Evolutionary conservation across 2,888 invertebrate genomes (phyloP).

Genomic region (Callimorpha dominula): DNA sequence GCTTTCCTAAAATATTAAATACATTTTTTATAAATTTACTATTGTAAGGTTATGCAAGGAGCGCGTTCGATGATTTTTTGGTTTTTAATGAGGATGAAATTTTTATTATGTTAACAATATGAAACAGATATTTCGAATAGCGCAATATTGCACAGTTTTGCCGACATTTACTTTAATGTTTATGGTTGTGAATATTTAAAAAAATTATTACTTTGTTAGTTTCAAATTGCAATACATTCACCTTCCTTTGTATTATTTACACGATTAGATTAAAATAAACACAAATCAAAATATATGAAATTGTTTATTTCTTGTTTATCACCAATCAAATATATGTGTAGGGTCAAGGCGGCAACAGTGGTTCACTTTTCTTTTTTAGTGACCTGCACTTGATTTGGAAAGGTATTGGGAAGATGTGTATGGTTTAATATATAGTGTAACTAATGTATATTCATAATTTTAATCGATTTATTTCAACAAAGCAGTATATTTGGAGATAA

Average conservation of each 20-base stretch:
- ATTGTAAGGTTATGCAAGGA: not conserved
- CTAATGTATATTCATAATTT: too few relatives aligned
- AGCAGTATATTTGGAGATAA: too few relatives aligned
- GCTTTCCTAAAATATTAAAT: slow-evolving; percentile 31
- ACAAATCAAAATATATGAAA: slow-evolving; percentile 43
- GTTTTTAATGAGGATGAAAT: not conserved
- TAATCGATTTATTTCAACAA: too few relatives aligned
- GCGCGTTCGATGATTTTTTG: not conserved
- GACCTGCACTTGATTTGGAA: too few relatives aligned
- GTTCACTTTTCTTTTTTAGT: too few relatives aligned
- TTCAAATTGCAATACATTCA: slow-evolving; percentile 39
- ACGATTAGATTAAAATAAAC: slow-evolving; percentile 38
- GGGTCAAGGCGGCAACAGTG: too few relatives aligned
- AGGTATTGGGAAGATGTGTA: too few relatives aligned
- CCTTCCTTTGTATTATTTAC: slow-evolving; percentile 37
- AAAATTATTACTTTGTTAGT: slow-evolving; percentile 20
- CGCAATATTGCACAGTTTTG: not conserved
- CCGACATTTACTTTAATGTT: slow-evolving; percentile 11
- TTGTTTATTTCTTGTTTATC: slow-evolving; percentile 35
- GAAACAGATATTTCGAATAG: not conserved
- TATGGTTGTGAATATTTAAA: slow-evolving; percentile 46
- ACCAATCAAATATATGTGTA: not conserved
- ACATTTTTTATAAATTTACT: slow-evolving; percentile 11
- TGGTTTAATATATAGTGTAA: too few relatives aligned
- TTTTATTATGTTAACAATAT: not conserved